phyloP scores from a whole-genome alignment of 2,888 invertebrate genomes.

The Octonoba sinensis region DNA sequence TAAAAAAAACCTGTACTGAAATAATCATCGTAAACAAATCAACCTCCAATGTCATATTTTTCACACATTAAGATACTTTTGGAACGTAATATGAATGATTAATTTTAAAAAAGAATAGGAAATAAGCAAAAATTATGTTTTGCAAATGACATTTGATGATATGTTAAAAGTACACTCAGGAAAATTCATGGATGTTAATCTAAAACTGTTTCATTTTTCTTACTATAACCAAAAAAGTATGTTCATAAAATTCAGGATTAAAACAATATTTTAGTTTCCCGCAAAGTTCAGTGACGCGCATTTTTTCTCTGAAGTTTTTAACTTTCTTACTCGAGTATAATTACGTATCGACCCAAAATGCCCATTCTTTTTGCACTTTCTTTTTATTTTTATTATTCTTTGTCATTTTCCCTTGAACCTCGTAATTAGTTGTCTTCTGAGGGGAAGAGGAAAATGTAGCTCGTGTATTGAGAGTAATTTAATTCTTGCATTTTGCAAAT shows the following conservation, averaged over 20 bases:
- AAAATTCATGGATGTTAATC: too few relatives aligned
- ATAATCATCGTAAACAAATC: too few relatives aligned
- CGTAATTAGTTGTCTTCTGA: slow-evolving; percentile 55
- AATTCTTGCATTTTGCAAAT: slow-evolving; percentile 58
- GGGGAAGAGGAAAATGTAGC: slow-evolving; percentile 18
- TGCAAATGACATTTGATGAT: too few relatives aligned
- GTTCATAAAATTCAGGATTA: slow-evolving; percentile 35
- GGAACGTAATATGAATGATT: too few relatives aligned
- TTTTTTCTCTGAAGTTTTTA: slow-evolving; percentile 33
- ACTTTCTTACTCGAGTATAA: slow-evolving; percentile 50
- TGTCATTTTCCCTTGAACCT: slow-evolving; percentile 23
- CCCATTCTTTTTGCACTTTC: slow-evolving; percentile 22
- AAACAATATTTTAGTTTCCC: slow-evolving; percentile 49
- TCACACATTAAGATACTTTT: too few relatives aligned
- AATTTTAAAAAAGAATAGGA: too few relatives aligned
- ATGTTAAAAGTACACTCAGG: too few relatives aligned
- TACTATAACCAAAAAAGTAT: slow-evolving; percentile 19
- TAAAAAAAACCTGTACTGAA: too few relatives aligned
- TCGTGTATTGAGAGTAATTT: slow-evolving; percentile 49
- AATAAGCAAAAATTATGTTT: too few relatives aligned
- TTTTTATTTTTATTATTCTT: slow-evolving; percentile 14
- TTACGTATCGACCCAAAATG: slow-evolving; percentile 52
- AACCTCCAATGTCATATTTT: too few relatives aligned
- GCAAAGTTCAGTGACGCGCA: slow-evolving; percentile 33
- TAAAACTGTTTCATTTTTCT: too few relatives aligned